Evolutionary conservation across 2,113 vertebrate species (phyloP), one percentile per base, ranked within the genome.

Genomic region (Pollachius pollachius): DNA sequence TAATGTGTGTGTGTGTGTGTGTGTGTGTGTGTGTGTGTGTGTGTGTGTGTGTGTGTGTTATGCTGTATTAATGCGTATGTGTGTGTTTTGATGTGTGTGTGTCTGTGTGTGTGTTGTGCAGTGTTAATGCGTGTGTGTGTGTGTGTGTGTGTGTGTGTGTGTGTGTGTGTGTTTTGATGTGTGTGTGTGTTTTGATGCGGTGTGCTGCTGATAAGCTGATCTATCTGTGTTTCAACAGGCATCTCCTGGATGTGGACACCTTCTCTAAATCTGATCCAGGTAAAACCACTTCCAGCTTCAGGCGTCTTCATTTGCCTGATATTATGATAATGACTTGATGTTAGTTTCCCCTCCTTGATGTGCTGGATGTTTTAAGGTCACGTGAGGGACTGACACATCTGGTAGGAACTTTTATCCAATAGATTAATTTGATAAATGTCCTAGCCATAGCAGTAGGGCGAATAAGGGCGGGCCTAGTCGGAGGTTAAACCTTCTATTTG

Each of bases 211-310:
- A 9, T 48, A 48, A 5, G 59, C 1, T 3, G 6, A 34, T 37
- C 52, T 59, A 56, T 71, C 77, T 62, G 64, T 86, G 19, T 89
- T 62, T 90, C 70, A 64, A 30, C 81, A 98, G 96, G 92, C 96
- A 87, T 84, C 92, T 98, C 17, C 93, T 97, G 89, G 95, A 98
- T 71, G 90, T 97, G 88, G 96, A 98, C 73, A 97, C 96, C n/a
- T 98, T 98, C 90, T 97, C 96, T 84, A 98, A 98, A 71, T 97
- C 95, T 19, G 96, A 97, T 82, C 96, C 96, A 69, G 95, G 91
- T 61, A 27, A 5, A 68, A 16, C 5, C 62, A 30, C 72, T 60
- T 67, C 25, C 30, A 34, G 30, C 30, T 34, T 5, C 30, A 34
- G 4, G 6, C 30, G 4, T 34, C 30, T 34, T 34, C 30, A 7